Conservation (phyloP, 1,140 invertebrate species). For the Octopus bimaculoides region DNA sequence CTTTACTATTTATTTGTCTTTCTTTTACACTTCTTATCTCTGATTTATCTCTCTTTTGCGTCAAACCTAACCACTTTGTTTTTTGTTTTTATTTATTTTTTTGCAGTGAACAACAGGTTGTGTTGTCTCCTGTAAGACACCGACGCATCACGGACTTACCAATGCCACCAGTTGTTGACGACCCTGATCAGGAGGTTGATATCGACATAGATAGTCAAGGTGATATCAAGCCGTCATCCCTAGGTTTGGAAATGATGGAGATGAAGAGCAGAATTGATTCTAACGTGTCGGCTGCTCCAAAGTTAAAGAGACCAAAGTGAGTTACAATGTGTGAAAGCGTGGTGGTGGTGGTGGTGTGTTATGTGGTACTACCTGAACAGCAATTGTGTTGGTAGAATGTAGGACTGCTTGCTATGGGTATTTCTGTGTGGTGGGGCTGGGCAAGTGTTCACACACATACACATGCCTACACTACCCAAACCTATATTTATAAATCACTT, state of each 20-base stretch:
- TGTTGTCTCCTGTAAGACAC: slow-evolving; percentile 17
- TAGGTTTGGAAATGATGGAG: slow-evolving; percentile 12
- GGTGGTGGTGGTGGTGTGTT: too few species aligned
- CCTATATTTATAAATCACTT: too few species aligned
- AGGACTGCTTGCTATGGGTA: too few species aligned
- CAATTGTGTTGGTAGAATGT: too few species aligned
- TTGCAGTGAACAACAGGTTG: slow-evolving; percentile 17
- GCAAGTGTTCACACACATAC: too few species aligned
- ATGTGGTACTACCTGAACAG: too few species aligned
- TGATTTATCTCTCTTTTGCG: neutral
- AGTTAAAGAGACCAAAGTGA: slow-evolving; percentile 40
- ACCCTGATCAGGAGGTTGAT: slow-evolving; percentile 39
- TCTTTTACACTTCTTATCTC: neutral
- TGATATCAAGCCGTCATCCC: slow-evolving; percentile 16
- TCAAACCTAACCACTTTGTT: neutral
- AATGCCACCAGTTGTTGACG: slow-evolving; percentile 50
- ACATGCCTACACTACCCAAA: too few species aligned
- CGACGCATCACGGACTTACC: slow-evolving; percentile 50
- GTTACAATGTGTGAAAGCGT: neutral
- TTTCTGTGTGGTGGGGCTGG: too few species aligned
- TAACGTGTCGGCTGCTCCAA: slow-evolving; percentile 16
- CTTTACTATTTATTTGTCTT: neutral
- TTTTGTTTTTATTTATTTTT: neutral
- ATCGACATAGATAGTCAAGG: slow-evolving; percentile 24
- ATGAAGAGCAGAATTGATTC: slow-evolving; percentile 18